phyloP scores from a whole-genome alignment of 2,888 invertebrate species.

The Lasius fuliginosus region DNA sequence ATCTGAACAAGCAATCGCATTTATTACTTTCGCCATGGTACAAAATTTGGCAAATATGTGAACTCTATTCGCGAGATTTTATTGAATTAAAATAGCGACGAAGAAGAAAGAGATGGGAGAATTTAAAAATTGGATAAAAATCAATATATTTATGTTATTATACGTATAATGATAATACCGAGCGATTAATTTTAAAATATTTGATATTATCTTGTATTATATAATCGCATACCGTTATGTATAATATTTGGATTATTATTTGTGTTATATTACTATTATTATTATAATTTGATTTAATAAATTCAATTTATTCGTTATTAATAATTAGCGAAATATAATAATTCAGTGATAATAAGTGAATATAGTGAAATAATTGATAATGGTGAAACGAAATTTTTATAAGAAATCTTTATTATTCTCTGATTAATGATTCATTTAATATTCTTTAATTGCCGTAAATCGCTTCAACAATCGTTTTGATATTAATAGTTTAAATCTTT shows the following conservation, averaged over 20 bases:
- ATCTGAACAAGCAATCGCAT: conserved; percentile 76
- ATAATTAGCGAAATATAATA: background rate
- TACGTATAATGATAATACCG: background rate
- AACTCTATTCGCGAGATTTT: background rate
- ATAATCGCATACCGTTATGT: background rate
- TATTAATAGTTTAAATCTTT: background rate
- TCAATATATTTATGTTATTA: background rate
- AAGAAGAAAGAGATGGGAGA: background rate
- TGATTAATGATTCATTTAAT: background rate
- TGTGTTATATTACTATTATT: background rate
- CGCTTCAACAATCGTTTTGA: background rate
- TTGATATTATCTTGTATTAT: background rate
- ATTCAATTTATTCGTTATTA: background rate
- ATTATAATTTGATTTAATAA: background rate
- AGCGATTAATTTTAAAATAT: background rate
- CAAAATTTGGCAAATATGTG: background rate
- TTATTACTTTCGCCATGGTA: background rate
- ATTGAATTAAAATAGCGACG: background rate
- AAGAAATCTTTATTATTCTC: background rate
- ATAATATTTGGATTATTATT: no score
- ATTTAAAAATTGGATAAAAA: background rate
- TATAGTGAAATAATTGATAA: background rate
- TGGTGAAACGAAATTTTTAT: background rate
- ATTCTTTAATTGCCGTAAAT: no score
- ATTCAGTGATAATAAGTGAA: conserved; percentile 1